These are phyloP conservation scores for Struthidea cinerea DNA, from an alignment of 2,113 vertebrate genomes.

Conservation along the genomic window DNA sequence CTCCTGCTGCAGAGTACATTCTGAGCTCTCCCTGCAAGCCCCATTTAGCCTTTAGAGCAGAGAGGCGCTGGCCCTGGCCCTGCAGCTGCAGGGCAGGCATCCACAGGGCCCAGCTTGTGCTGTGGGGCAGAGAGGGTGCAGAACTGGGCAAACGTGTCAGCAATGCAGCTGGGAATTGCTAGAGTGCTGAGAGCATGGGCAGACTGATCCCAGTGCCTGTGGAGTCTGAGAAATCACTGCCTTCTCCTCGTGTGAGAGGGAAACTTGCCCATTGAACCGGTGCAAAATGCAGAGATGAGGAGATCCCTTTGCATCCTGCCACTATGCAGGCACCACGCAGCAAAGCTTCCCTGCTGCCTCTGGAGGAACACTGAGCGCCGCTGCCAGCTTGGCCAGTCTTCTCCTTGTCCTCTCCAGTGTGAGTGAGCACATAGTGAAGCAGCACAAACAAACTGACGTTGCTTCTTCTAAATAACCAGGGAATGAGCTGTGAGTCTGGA, in stretches of 20 bases:
- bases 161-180: neutral
- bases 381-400: neutral
- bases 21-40: neutral
- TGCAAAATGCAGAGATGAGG: neutral
- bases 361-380: rapidly evolving
- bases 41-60: rapidly evolving
- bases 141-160: rapidly evolving
- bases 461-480: neutral
- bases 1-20: neutral
- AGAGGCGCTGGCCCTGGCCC: rapidly evolving
- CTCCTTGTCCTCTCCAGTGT: neutral
- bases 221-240: neutral
- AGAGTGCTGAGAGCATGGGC: neutral
- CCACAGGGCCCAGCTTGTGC: neutral
- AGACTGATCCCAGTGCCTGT: neutral
- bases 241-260: neutral
- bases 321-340: rapidly evolving
- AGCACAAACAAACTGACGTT: neutral
- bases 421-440: neutral
- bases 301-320: neutral
- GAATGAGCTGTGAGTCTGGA: neutral
- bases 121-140: rapidly evolving
- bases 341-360: neutral
- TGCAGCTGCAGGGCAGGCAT: neutral
- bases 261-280: neutral